Conservation (phyloP, 2,113 vertebrate genomes). For the Melospiza georgiana region DNA sequence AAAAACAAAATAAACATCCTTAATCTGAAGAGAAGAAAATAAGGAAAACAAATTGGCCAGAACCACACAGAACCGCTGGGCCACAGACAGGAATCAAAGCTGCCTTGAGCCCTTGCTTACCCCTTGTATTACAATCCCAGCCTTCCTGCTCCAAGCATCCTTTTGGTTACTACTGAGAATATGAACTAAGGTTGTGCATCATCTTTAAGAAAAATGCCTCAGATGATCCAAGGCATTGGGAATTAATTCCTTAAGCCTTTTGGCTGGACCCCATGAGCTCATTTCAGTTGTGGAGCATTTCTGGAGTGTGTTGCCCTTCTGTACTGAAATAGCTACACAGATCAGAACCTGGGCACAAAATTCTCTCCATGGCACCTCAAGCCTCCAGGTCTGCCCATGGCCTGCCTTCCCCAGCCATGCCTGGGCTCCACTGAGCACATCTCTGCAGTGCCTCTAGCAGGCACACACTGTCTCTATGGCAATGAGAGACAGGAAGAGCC, state of each 20-base stretch:
- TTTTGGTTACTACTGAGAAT: background rate
- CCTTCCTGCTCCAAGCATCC: background rate
- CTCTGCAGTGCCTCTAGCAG: constrained; percentile 17
- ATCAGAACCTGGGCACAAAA: background rate
- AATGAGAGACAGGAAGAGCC: constrained; percentile 35
- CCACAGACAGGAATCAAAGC: background rate
- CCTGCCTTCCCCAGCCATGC: background rate
- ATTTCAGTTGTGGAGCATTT: background rate
- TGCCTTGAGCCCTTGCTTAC: background rate
- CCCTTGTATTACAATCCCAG: background rate
- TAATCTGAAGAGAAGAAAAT: background rate
- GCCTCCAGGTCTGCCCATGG: background rate
- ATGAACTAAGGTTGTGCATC: background rate
- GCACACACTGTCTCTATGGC: constrained; percentile 61
- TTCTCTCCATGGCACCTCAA: background rate
- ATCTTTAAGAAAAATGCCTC: background rate
- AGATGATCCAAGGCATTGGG: background rate
- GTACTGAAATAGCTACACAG: background rate
- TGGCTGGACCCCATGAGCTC: background rate
- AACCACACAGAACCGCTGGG: background rate
- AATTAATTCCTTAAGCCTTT: background rate
- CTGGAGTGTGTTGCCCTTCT: background rate
- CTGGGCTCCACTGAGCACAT: background rate
- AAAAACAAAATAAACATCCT: background rate
- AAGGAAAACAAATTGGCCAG: background rate